Evolutionary conservation across 2,888 invertebrate species (phyloP).

Genomic region (Drosophila lutescens): DNA sequence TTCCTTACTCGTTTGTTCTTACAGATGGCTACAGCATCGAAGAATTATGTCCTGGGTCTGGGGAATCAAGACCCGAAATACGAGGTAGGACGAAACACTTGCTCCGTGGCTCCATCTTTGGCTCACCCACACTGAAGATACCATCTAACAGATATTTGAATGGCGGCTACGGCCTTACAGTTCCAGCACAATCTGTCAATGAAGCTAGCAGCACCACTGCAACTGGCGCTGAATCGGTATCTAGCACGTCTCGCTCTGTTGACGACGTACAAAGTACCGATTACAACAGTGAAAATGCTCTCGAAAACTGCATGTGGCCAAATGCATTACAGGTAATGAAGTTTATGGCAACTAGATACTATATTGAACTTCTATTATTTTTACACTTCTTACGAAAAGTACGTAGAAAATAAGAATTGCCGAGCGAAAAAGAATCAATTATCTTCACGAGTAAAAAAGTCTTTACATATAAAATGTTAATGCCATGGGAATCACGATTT

Average conservation of each 20-base stretch:
- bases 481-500: no score
- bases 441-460: no score
- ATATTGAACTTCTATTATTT: not conserved
- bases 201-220: conserved; percentile 37
- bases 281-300: conserved; percentile 60
- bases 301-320: conserved; percentile 88
- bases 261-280: conserved; percentile 42
- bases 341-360: not conserved
- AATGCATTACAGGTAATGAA: conserved; percentile 90
- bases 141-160: conserved; percentile 79
- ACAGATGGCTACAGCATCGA: conserved; percentile 83
- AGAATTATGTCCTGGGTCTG: conserved; percentile 79
- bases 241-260: conserved; percentile 3
- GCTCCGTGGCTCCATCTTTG: conserved; percentile 82
- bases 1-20: not conserved
- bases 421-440: no score
- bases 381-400: not conserved
- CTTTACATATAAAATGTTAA: no score
- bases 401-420: no score
- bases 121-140: conserved; percentile 75
- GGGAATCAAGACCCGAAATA: conserved; percentile 61
- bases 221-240: conserved; percentile 35
- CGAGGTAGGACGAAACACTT: conserved; percentile 80
- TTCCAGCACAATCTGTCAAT: conserved; percentile 30
- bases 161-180: conserved; percentile 51